Conservation (phyloP, 2,797 vertebrate genomes). For the Megalops cyprinoides region DNA sequence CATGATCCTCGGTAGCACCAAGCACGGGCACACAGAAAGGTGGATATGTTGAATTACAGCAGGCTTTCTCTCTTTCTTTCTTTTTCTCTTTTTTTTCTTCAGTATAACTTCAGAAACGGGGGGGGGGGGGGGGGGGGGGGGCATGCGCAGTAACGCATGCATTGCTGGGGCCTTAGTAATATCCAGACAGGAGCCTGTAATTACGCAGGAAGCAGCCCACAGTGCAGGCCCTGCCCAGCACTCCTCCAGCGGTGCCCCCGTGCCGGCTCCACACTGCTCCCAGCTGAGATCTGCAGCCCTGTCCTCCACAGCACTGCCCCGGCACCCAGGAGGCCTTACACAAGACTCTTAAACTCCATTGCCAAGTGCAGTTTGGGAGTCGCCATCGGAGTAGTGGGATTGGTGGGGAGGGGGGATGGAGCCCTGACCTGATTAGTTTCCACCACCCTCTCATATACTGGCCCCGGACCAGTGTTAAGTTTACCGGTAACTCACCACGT, state of each 20-base stretch:
- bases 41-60: conserved; percentile 53
- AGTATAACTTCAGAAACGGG: conserved; percentile 54
- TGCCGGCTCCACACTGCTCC: background rate
- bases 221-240: conserved; percentile 70
- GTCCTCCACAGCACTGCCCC: background rate
- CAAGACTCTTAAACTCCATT: too few relatives aligned
- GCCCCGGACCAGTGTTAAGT: background rate
- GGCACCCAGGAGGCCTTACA: conserved; percentile 2
- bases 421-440: background rate
- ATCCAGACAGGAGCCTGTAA: conserved; percentile 81
- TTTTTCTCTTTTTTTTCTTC: too few relatives aligned
- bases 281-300: background rate
- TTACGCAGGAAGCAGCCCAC: conserved; percentile 78
- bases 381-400: too few relatives aligned
- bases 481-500: background rate
- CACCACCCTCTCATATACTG: background rate
- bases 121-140: conserved; percentile 59
- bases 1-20: conserved; percentile 50
- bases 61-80: conserved; percentile 39
- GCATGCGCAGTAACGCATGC: conserved; percentile 57
- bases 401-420: too few relatives aligned
- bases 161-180: conserved; percentile 76
- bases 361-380: too few relatives aligned
- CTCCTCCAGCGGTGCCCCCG: conserved; percentile 46
- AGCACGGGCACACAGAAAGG: conserved; percentile 52